Conservation (phyloP, 2,888 invertebrate species). For the Aleiodes testaceus region DNA sequence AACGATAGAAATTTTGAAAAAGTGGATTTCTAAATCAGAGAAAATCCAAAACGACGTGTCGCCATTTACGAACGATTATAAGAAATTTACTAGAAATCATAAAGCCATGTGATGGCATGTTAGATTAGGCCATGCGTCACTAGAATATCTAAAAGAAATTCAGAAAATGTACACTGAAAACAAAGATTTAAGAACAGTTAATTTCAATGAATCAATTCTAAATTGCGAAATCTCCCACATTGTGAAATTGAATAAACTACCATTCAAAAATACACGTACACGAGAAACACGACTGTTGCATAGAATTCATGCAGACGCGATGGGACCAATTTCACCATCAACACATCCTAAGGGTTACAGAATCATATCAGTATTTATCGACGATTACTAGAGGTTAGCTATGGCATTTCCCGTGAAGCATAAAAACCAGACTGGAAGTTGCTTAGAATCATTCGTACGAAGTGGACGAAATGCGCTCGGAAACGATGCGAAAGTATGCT, state of each 20-base stretch:
- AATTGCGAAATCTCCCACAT: slow-evolving; percentile 51
- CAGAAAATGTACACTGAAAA: too few relatives aligned
- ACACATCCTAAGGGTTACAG: slow-evolving; percentile 42
- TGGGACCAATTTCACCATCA: slow-evolving; percentile 49
- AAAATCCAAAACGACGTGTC: too few relatives aligned
- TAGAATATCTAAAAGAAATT: too few relatives aligned
- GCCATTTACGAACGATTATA: too few relatives aligned
- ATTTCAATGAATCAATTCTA: too few relatives aligned
- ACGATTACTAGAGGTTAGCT: slow-evolving; percentile 52
- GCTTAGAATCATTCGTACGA: slow-evolving; percentile 51
- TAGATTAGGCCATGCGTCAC: too few relatives aligned
- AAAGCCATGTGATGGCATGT: too few relatives aligned
- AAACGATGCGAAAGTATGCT: slow-evolving; percentile 46
- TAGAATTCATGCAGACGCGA: slow-evolving; percentile 48
- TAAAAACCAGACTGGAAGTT: slow-evolving; percentile 52
- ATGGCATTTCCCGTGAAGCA: slow-evolving; percentile 50
- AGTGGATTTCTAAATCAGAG: too few relatives aligned
- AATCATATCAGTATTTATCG: slow-evolving; percentile 48
- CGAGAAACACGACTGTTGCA: slow-evolving; percentile 45
- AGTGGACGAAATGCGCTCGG: slow-evolving; percentile 51
- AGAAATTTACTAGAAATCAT: too few relatives aligned
- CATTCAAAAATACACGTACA: slow-evolving; percentile 44
- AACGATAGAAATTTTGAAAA: too few relatives aligned
- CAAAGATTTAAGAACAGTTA: too few relatives aligned
- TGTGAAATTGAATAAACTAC: slow-evolving; percentile 53